Evolutionary conservation across 2,888 invertebrate genomes (phyloP).

Genomic region (Acrobasis consociella): DNA sequence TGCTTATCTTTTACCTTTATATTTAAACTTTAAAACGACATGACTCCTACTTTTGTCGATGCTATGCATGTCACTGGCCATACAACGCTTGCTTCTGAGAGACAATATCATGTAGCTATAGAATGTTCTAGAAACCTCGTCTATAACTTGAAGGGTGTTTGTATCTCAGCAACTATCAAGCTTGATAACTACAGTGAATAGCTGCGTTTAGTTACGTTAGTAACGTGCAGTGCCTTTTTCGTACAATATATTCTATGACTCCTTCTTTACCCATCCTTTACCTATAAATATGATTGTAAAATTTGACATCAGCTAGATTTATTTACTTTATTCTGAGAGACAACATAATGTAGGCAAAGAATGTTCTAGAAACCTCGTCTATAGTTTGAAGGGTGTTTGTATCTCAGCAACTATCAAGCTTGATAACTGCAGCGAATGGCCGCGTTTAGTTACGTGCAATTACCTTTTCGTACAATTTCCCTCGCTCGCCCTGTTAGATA

Average conservation of each 20-base stretch:
- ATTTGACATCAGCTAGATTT: no score
- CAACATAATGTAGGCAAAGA: neutral
- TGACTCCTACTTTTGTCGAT: neutral
- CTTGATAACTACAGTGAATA: conserved; percentile 16
- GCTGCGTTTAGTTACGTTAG: conserved; percentile 17
- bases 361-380: neutral
- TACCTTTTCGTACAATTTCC: conserved; percentile 6
- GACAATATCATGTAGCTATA: neutral
- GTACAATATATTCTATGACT: no score
- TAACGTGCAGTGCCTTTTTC: conserved; percentile 13
- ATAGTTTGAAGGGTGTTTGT: neutral
- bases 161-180: conserved; percentile 9
- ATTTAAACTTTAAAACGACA: neutral
- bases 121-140: neutral
- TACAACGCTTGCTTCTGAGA: neutral
- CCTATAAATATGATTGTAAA: no score
- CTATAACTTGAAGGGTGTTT: neutral
- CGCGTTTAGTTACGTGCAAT: conserved; percentile 18
- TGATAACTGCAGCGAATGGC: conserved; percentile 20
- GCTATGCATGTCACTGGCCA: no score
- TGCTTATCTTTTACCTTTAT: neutral
- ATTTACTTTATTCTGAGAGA: neutral
- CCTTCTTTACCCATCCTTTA: no score
- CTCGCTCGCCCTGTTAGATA: conserved; percentile 1
- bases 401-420: conserved; percentile 7